Evolutionary conservation across 2,888 invertebrate species (phyloP), one percentile per base, ranked within the genome.

Genomic region (Anticlea derivata): DNA sequence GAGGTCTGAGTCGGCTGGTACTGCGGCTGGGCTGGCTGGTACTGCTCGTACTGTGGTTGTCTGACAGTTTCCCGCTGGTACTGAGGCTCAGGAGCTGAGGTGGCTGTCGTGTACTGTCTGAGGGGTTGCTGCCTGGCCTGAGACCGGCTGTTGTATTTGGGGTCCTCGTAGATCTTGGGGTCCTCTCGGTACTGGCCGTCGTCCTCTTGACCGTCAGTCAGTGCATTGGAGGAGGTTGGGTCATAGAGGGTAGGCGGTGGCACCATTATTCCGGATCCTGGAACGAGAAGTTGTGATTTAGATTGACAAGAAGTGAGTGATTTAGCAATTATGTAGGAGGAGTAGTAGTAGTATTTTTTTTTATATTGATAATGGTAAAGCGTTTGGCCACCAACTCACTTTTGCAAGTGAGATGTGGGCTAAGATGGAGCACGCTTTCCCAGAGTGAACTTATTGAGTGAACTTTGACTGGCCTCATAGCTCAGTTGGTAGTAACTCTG

Each of bases 171-270:
- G 53, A 95, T 92, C 54, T 93, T 92, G 0, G 96, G 96, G 76
- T 96, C 96, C 74, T 96, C 96, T 34, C 96, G 92, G 81, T 96
- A 96, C 69, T 96, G 96, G 0, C 96, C 96, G 71, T 96, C 96
- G 70, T 96, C 96, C 69, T 95, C 93, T 71, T 95, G 94, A 55
- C 93, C 92, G 29, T 93, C 93, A 5, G 91, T 91, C 23, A 91
- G 73, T 0, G 91, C 86, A 70, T 92, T 92, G 26, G 85, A 77
- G 0, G 84, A 77, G 0, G 86, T 75, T 0, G 86, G 84, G 55
- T 91, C 92, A 73, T 91, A 92, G 11, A 94, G 70, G 0, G 96
- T 94, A 3, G 96, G 95, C n/a, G 96, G 96, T 0, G 96, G 94
- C 0, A 96, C 96, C 83, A 95, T 95, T 70, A 97, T 96, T 48